phyloP scores from a whole-genome alignment of 1,140 invertebrate genomes.

The Hyphantria cunea region DNA sequence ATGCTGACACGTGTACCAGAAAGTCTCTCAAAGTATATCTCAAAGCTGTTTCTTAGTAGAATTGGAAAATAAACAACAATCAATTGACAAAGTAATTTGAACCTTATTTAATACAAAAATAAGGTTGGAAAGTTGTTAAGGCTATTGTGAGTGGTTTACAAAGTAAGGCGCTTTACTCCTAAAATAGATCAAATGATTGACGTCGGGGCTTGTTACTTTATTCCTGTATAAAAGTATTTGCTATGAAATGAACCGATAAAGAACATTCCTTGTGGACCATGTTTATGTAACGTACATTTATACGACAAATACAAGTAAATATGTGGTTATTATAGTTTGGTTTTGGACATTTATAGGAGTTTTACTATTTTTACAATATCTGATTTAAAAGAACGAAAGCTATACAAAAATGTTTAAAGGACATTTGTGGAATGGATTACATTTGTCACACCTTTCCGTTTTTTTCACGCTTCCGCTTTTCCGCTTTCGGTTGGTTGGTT shows the following conservation, averaged over 20 bases:
- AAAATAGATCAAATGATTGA: conserved; percentile 6
- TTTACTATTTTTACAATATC: no score
- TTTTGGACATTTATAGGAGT: no score
- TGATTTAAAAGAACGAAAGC: no score
- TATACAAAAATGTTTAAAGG: no score
- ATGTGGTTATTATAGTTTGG: no score
- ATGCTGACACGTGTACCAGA: conserved; percentile 7
- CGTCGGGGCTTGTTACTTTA: conserved; percentile 10
- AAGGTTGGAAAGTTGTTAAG: neutral
- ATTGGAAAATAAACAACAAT: neutral
- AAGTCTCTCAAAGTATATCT: neutral
- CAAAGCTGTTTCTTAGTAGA: neutral
- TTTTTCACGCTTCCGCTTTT: no score
- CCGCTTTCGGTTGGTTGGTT: no score
- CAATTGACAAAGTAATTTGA: no score
- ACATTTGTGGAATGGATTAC: no score
- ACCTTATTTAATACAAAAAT: neutral
- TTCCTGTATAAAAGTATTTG: neutral
- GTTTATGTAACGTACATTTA: no score
- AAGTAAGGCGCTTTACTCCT: conserved; percentile 17
- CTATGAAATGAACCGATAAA: neutral
- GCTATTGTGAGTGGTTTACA: neutral
- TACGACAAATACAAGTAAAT: no score
- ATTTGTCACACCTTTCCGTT: no score
- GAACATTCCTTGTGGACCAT: neutral